Conservation (phyloP, 2,888 invertebrate species). For the Acanthococcus lagerstroemiae region DNA sequence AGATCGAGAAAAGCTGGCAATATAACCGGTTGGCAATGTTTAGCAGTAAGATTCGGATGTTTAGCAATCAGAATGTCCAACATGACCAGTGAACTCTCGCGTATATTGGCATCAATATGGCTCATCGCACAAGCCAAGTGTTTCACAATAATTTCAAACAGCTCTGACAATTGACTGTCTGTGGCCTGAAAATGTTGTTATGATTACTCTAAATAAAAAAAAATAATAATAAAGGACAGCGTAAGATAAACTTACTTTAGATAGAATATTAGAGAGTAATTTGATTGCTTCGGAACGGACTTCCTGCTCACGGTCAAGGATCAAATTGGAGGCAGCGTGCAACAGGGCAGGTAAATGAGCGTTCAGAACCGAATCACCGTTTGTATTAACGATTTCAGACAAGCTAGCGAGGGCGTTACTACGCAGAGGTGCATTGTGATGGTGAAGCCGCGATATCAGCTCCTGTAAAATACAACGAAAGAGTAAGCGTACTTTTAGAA, state of each 20-base stretch:
- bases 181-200: conserved; percentile 41
- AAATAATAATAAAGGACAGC: not conserved
- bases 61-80: conserved; percentile 64
- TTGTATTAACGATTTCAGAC: conserved; percentile 46
- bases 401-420: conserved; percentile 52
- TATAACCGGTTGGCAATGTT: conserved; percentile 50
- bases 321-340: conserved; percentile 56
- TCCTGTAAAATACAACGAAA: conserved; percentile 54
- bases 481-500: conserved; percentile 55
- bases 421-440: conserved; percentile 61
- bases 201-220: too few species aligned
- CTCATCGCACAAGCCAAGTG: conserved; percentile 84
- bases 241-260: conserved; percentile 37
- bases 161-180: conserved; percentile 53
- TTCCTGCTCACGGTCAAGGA: conserved; percentile 58
- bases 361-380: conserved; percentile 45
- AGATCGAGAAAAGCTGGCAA: conserved; percentile 72
- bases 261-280: conserved; percentile 42
- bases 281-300: conserved; percentile 46
- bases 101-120: conserved; percentile 67
- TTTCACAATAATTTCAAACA: conserved; percentile 64
- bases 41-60: conserved; percentile 55
- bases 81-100: conserved; percentile 70
- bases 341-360: conserved; percentile 57
- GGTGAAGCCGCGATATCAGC: conserved; percentile 57